Percentiles rank a stretch among this genome's conserved stretches.
Conservation (phyloP, 1,140 invertebrate species). For the Pemphigus obesinymphae region DNA sequence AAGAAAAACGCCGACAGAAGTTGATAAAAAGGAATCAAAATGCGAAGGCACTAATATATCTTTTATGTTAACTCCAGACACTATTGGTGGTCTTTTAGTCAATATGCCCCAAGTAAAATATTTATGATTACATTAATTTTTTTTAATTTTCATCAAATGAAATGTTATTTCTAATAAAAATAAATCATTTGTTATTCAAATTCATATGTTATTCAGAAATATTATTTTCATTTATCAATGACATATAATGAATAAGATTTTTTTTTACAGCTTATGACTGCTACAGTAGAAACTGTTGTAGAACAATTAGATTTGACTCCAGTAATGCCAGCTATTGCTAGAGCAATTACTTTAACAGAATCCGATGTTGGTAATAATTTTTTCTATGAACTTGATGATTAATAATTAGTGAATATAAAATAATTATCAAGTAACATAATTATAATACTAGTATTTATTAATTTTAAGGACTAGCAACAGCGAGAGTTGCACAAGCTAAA, state of each 20-base stretch:
- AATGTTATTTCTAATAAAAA: not conserved
- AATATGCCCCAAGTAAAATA: conserved; percentile 80
- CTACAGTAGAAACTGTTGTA: conserved; percentile 85
- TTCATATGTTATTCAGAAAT: not conserved
- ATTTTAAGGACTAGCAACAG: conserved; percentile 56
- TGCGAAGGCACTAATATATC: conserved; percentile 61
- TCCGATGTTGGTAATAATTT: conserved; percentile 68
- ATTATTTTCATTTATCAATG: not conserved
- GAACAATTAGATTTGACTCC: conserved; percentile 79
- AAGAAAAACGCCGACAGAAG: conserved; percentile 62
- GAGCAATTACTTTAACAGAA: conserved; percentile 81
- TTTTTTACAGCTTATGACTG: conserved; percentile 75
- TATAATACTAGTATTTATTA: not conserved
- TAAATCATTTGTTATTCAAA: not conserved
- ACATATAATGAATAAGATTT: not conserved
- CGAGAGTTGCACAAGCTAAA: conserved; percentile 62
- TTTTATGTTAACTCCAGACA: conserved; percentile 52
- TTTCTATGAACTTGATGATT: not conserved
- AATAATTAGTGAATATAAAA: not conserved
- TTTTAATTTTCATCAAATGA: not conserved
- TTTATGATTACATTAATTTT: not conserved
- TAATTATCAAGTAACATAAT: no score
- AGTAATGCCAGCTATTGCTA: conserved; percentile 72
- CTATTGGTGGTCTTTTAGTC: conserved; percentile 69
- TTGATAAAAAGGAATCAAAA: conserved; percentile 60